Conservation (phyloP, 2,113 vertebrate species). For the Polypterus bichir region DNA sequence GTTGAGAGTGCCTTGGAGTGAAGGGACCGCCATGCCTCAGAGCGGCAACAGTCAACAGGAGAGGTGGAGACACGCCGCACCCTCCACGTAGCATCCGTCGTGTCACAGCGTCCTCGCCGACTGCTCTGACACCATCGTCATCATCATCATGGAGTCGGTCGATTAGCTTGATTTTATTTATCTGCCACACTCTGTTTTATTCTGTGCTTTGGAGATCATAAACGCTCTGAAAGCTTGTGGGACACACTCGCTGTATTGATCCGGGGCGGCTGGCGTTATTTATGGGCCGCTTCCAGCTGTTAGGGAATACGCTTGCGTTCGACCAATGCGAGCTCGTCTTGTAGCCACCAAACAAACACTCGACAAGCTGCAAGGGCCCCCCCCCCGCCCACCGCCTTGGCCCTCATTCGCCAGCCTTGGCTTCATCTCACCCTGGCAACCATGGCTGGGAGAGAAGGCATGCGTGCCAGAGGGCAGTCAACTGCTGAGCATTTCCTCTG, state of each 20-base stretch:
- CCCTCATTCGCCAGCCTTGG: constrained; percentile 30
- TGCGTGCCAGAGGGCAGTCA: constrained; percentile 57
- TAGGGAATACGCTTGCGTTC: not conserved
- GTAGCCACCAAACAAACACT: too few relatives aligned
- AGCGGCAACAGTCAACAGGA: too few relatives aligned
- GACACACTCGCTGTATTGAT: constrained; percentile 55
- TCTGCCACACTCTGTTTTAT: constrained; percentile 45
- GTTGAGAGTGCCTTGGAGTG: too few relatives aligned
- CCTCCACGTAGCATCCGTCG: too few relatives aligned
- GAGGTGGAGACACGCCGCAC: too few relatives aligned
- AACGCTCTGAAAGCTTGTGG: constrained; percentile 54
- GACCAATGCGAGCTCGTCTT: not conserved
- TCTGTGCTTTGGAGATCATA: constrained; percentile 45
- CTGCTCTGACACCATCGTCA: too few relatives aligned
- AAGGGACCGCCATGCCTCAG: too few relatives aligned
- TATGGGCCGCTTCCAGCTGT: constrained; percentile 26
- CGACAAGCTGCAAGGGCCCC: too few relatives aligned
- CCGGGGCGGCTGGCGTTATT: constrained; percentile 49
- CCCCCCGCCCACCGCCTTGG: constrained; percentile 19
- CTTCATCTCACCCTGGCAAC: constrained; percentile 65
- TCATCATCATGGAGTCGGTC: constrained; percentile 18
- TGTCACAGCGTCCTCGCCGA: too few relatives aligned
- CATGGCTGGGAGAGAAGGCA: constrained; percentile 62
- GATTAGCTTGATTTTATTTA: constrained; percentile 61
- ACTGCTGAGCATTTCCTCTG: constrained; percentile 58